These are phyloP conservation scores for Torymus aiolomorphi DNA, from an alignment of 2,888 invertebrate genomes.

Conservation along the genomic window DNA sequence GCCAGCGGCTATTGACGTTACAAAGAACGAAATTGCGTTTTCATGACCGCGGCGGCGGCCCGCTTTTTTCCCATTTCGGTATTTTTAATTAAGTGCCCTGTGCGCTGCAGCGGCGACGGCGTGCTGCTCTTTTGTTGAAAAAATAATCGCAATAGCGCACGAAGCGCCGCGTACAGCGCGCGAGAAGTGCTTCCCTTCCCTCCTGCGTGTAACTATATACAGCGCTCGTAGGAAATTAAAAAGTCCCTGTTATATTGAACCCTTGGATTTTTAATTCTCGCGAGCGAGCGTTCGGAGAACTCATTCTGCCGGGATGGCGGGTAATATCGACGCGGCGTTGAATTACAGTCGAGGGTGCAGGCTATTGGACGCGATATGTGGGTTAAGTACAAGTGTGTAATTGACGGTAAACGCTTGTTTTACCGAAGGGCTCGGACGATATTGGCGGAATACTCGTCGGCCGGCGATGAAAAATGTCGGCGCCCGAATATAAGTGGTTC, in stretches of 20 bases:
- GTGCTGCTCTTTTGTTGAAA: conserved; percentile 15
- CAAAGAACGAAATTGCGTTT: conserved; percentile 44
- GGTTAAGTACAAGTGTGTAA: not conserved
- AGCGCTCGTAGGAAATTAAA: conserved; percentile 26
- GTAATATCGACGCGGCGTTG: conserved; percentile 13
- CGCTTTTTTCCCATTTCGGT: conserved; percentile 23
- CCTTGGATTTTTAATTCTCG: conserved; percentile 33
- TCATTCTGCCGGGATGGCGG: conserved; percentile 10
- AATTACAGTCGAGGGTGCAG: not conserved
- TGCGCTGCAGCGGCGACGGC: not conserved
- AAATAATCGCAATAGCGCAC: conserved; percentile 30
- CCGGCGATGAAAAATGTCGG: too few species aligned
- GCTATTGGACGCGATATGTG: not conserved
- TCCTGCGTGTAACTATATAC: too few species aligned
- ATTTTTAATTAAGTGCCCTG: conserved; percentile 44
- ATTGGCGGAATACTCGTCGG: too few species aligned
- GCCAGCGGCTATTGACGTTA: conserved; percentile 34
- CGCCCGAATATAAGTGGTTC: too few species aligned
- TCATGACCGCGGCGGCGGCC: not conserved
- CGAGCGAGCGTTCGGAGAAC: not conserved
- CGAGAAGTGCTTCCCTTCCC: not conserved
- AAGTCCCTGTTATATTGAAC: conserved; percentile 30
- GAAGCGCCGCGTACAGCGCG: too few species aligned
- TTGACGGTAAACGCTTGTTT: conserved; percentile 6
- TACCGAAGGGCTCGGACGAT: not conserved